Conservation (phyloP, 2,113 vertebrate genomes). For the Vombatus ursinus region DNA sequence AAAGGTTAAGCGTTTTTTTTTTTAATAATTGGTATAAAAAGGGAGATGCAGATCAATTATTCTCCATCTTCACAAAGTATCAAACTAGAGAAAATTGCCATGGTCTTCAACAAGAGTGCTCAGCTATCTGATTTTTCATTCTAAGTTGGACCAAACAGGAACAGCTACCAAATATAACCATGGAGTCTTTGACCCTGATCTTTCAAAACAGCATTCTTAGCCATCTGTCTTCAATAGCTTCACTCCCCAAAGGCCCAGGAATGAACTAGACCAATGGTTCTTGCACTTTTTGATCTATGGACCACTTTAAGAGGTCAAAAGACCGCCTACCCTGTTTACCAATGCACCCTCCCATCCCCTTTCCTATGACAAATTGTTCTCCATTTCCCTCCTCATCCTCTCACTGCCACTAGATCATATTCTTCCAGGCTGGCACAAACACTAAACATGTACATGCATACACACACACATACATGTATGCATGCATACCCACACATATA, state of each 20-base stretch:
- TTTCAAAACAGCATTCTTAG: background rate
- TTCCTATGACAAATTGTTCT: background rate
- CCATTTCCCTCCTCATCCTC: background rate
- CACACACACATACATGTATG: background rate
- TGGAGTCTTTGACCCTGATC: background rate
- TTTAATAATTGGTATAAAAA: background rate
- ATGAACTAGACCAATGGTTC: background rate
- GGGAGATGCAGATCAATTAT: background rate
- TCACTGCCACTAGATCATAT: background rate
- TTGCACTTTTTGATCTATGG: background rate
- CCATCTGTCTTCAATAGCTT: constrained; percentile 18
- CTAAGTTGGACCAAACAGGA: background rate
- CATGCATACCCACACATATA: background rate
- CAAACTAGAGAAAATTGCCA: background rate
- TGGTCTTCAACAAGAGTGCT: constrained; percentile 18
- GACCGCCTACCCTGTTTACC: background rate
- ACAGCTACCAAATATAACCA: background rate
- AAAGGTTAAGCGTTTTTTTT: background rate
- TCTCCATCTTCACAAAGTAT: constrained; percentile 10
- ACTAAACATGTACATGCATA: background rate
- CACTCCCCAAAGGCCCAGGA: background rate
- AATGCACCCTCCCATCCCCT: background rate
- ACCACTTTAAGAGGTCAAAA: background rate
- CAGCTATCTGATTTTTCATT: background rate
- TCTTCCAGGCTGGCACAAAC: background rate